These are phyloP conservation scores for Dendrocopos noguchii DNA, from an alignment of 2,113 vertebrate genomes.

Conservation along the genomic window DNA sequence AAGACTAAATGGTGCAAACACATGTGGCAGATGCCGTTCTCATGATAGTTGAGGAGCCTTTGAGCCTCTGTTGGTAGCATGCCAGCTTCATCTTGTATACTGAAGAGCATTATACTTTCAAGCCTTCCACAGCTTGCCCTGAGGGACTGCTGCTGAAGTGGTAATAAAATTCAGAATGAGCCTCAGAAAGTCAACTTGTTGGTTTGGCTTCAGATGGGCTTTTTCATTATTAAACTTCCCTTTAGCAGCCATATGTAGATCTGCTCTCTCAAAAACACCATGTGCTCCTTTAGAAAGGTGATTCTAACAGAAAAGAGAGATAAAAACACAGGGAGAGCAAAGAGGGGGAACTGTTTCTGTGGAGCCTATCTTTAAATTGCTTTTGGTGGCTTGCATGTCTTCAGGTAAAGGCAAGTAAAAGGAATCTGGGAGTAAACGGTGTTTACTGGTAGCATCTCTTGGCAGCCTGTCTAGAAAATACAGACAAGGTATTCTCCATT, in stretches of 20 bases:
- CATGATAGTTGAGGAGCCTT: background rate
- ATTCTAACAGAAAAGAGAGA: background rate
- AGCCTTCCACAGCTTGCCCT: background rate
- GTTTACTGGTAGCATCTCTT: background rate
- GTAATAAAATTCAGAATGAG: conserved; percentile 38
- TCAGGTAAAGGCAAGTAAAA: background rate
- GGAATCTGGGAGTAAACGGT: background rate
- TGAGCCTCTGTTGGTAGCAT: background rate
- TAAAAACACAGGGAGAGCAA: background rate
- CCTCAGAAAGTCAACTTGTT: conserved; percentile 35
- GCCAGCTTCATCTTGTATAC: background rate
- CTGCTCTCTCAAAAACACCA: background rate
- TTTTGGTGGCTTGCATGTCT: background rate
- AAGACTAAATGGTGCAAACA: conserved; percentile 32
- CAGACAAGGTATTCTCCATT: background rate
- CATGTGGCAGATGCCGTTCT: conserved; percentile 52
- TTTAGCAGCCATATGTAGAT: conserved; percentile 19
- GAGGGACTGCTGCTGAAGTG: conserved; percentile 53
- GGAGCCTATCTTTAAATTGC: background rate
- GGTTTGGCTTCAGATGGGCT: background rate
- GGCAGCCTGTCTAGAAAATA: background rate
- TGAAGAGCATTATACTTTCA: conserved; percentile 31
- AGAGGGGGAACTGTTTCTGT: background rate
- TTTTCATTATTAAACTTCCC: conserved; percentile 12
- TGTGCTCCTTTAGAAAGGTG: background rate